Evolutionary conservation across 2,888 invertebrate genomes (phyloP).

Genomic region (Lasioglossum pauxillum): DNA sequence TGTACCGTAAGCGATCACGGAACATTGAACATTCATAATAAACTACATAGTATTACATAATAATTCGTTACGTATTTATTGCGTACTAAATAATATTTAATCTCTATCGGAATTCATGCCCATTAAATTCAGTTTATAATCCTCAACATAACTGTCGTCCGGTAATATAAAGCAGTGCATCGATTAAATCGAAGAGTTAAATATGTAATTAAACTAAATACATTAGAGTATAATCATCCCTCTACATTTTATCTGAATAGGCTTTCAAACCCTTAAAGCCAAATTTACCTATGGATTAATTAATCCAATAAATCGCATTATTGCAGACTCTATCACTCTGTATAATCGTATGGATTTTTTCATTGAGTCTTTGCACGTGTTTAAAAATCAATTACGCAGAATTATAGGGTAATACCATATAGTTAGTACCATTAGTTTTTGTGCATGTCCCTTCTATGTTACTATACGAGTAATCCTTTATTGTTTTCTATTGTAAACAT

Average conservation of each 20-base stretch:
- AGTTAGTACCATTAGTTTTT: too few species aligned
- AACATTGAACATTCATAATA: not conserved
- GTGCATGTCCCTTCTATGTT: too few species aligned
- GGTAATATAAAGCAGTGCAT: not conserved
- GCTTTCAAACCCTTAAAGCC: too few species aligned
- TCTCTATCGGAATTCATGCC: not conserved
- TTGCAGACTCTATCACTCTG: too few species aligned
- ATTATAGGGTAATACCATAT: too few species aligned
- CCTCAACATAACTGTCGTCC: not conserved
- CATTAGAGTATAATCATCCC: not conserved
- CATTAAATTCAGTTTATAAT: not conserved
- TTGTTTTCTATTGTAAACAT: too few species aligned
- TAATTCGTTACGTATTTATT: not conserved
- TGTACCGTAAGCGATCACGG: not conserved
- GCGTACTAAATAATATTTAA: not conserved
- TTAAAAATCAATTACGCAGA: too few species aligned
- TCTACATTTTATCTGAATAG: not conserved
- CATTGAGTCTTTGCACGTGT: too few species aligned
- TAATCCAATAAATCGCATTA: too few species aligned
- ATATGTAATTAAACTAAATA: not conserved
- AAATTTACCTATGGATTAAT: too few species aligned
- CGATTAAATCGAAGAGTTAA: not conserved
- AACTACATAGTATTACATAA: not conserved
- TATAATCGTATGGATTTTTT: too few species aligned
- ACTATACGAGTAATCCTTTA: too few species aligned